Evolutionary conservation across 2,113 vertebrate species (phyloP), one percentile per base, ranked within the genome.

Genomic region (Zosterops hypoxanthus): DNA sequence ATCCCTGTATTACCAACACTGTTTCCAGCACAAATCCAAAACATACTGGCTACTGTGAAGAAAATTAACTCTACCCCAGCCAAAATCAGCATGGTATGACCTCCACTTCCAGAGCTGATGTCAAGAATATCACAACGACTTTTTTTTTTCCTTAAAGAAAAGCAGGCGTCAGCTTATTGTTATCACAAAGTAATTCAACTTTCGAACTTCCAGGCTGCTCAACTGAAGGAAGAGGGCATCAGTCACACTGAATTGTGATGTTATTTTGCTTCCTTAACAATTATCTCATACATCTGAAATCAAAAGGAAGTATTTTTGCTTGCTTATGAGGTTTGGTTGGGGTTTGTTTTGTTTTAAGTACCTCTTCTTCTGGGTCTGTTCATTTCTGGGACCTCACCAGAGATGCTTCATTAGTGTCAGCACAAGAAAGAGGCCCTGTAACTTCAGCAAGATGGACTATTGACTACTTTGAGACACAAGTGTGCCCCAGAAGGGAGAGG

Each of bases 241-340:
- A 91, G 39, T 90, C 57, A 70, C 71, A 39, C 23, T 65, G 71
- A 96, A 80, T 20, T 42, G 18, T n/a, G 36, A 70, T 61, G 11
- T 60, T 90, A 22, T 69, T 94, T 88, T 82, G 46, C 69, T 91
- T 88, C 49, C 34, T 90, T 90, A 76, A 69, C 94, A 77, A 84
- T 92, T 89, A 77, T 83, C 88, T 90, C 72, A 15, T 29, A 44
- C 41, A 90, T 92, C 92, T 81, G 69, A 90, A 92, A 80, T 34
- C 42, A 86, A 81, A 88, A 92, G 85, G 85, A 94, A 86, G 52
- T 36, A 15, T 31, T 96, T 90, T 66, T 88, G 82, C 90, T 92
- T 94, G 69, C 47, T 68, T 86, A 41, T 24, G 25, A 47, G 41
- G 7, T 61, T 87, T 82, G 50, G 50, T 65, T 84, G 49, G 16